Conservation (phyloP, 2,113 vertebrate genomes). For the Sula dactylatra region DNA sequence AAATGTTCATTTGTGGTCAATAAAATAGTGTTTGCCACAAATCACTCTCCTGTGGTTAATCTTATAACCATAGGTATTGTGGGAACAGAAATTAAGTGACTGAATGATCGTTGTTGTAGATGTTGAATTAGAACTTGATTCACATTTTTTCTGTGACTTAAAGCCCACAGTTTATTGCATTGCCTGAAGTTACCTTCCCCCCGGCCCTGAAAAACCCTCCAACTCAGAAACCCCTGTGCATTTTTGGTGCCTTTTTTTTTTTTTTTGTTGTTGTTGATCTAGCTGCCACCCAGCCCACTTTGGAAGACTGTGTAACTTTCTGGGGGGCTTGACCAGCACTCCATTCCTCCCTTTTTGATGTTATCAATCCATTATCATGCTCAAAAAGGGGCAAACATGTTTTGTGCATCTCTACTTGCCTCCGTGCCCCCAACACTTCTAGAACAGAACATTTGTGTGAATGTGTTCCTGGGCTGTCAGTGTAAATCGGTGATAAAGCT, state of each 20-base stretch:
- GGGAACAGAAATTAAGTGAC: neutral
- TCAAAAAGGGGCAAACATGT: neutral
- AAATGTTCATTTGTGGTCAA: neutral
- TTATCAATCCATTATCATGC: rapidly evolving
- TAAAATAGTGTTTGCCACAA: neutral
- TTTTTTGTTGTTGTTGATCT: no score
- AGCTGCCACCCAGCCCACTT: neutral
- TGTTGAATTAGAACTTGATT: neutral
- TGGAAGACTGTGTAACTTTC: neutral
- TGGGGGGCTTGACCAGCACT: neutral
- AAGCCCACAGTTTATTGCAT: neutral
- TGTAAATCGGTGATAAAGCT: neutral
- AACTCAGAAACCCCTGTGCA: neutral
- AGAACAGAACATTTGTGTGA: neutral
- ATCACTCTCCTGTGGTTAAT: neutral
- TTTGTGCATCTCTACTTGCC: neutral
- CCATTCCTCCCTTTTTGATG: neutral
- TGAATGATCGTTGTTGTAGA: neutral
- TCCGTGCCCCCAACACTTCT: neutral
- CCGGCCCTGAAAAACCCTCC: no score
- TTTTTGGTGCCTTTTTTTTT: neutral
- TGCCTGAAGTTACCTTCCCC: neutral
- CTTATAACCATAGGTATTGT: neutral
- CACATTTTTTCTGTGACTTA: neutral
- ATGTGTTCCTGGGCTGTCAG: neutral